Evolutionary conservation across 2,797 vertebrate species (phyloP).

Genomic region (Anisognathus igniventris): DNA sequence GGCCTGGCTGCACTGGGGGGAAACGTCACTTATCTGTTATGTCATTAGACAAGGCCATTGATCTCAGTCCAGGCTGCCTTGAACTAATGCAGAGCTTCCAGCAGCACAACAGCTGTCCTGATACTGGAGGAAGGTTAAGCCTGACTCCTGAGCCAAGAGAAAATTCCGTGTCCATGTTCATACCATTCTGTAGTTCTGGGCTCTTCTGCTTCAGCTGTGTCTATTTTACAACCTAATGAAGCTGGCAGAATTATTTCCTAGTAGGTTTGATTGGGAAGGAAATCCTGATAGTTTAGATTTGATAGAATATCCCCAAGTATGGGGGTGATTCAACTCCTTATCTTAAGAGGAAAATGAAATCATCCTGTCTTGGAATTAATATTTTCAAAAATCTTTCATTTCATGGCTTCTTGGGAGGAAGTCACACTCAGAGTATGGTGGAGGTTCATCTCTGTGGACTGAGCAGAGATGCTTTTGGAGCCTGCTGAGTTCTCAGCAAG

Average conservation of each 20-base stretch:
- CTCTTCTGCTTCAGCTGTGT: background rate
- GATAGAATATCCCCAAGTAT: background rate
- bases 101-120: background rate
- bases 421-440: background rate
- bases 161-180: accelerated
- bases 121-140: background rate
- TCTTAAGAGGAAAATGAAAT: background rate
- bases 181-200: background rate
- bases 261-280: background rate
- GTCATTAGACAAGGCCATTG: slow-evolving; percentile 15
- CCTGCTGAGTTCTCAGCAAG: background rate
- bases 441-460: background rate
- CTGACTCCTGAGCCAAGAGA: background rate
- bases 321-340: background rate
- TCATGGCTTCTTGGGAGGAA: background rate
- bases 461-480: background rate
- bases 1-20: background rate
- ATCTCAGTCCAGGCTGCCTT: slow-evolving; percentile 1
- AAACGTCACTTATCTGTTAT: slow-evolving; percentile 4
- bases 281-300: background rate
- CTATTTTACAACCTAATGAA: background rate
- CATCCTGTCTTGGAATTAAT: background rate
- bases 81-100: slow-evolving; percentile 6
- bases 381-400: background rate
- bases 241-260: background rate